Base-by-base conservation (phyloP, 2,797 vertebrate species). In the Carapus acus region DNA sequence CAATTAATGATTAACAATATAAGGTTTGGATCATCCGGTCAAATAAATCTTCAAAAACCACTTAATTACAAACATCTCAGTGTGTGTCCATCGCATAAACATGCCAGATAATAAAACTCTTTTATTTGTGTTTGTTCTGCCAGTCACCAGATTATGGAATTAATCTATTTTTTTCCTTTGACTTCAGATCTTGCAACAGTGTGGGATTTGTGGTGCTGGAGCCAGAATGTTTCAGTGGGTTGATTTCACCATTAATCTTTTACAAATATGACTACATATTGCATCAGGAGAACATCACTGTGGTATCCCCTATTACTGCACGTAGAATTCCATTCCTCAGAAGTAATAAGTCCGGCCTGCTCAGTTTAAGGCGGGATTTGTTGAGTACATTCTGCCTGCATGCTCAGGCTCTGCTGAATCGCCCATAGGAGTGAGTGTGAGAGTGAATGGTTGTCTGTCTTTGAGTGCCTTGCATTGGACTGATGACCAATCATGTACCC, bases 171-270 rank as follows among this genome's bases (percentile, higher is more conserved):
- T 18, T 49, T 73, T 54, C 48, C 49, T 24, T 20, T 80, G 72
- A 82, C 65, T 59, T 79, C 79, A 78, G 54, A 68, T 58, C 44
- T 82, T 49, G 61, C 76, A 80, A 71, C 65, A 40, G 29, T 15
- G 49, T 85, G 84, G 55, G 61, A 83, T 68, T 61, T 76, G 67
- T 62, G 47, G 12, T 3, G 58, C 49, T 59, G 63, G 71, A 63
- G 61, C 58, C 42, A 58, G 57, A 64, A 64, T 67, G 41, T 68
- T 69, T 74, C 49, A 58, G 41, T 50, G 63, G 73, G 72, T 64
- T 56, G 62, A 67, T 54, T 42, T 48, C 59, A 36, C 34, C 22
- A 15, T 60, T 51, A 44, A 60, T 61, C 49, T 54, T 43, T 40
- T 45, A 56, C 33, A 46, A 73, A 43, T 53, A 59, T 66, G 36